Base-by-base conservation (phyloP, 2,113 vertebrate genomes). In the Lontra canadensis region DNA sequence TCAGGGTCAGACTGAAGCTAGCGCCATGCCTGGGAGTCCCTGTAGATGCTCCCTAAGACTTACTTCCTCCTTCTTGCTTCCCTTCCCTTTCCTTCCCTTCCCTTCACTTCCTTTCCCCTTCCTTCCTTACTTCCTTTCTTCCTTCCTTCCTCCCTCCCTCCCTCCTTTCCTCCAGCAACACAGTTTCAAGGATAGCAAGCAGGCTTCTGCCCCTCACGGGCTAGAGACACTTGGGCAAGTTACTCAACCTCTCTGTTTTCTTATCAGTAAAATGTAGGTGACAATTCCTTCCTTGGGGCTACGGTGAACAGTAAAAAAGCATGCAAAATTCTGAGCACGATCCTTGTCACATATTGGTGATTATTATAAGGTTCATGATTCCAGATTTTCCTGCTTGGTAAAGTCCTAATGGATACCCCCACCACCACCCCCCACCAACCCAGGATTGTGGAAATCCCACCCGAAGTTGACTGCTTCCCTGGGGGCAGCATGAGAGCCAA, bases 111-210 rank as follows among this genome's bases (percentile, higher is more conserved):
- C 6, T 42, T 44, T 39, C 39, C 39, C 18, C 17, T 3, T 42
- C 10, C 18, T 13, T 3, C 34, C 18, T 7, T 18, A 9, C 6
- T 36, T 52, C 14, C 21, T 4, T 11, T 1, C 3, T 21, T 5
- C 11, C 18, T 14, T 1, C 34, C 20, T 0, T 0, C 7, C 0
- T 0, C 2, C 1, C 5, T n/a, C 1, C 6, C 25, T 7, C 0
- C 20, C 18, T 44, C 63, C 12, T 63, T 44, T 21, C 8, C 55
- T 44, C n/a, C 14, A 31, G 34, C 34, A 79, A 2, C 49, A 39
- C 10, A 83, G 26, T 55, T 65, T 89, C 4, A 10, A 74, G 65
- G 44, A 78, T 20, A 29, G 65, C 44, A 65, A 34, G 42, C 59
- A 79, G 36, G 36, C 52, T 42, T 39, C n/a, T 94, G 71, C 89